Evolutionary conservation across 2,113 vertebrate species (phyloP), one percentile per base, ranked within the genome.

Genomic region (Phodopus roborovskii): DNA sequence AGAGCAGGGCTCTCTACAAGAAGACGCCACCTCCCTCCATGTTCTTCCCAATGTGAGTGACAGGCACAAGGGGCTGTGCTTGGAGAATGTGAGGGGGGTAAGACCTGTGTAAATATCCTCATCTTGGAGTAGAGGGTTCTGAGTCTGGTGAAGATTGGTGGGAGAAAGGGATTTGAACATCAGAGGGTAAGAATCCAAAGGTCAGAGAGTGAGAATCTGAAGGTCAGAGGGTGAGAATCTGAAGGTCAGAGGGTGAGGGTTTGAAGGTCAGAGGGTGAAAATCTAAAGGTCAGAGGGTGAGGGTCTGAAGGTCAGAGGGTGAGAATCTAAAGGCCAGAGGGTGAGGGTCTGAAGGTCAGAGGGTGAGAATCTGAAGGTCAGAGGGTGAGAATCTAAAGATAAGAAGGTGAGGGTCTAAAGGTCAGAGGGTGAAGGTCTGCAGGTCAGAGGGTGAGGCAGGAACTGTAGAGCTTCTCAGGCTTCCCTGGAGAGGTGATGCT

Each of bases 131-230:
- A 93, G 74, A 19, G 42, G 13, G n/a, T 28, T 78, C 58, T 75
- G 24, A 58, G 62, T 60, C 39, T 42, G n/a, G 56, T 26, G 62
- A 24, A 53, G 19, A 28, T 16, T n/a, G 36, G 9, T 28, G 5
- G 26, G 20, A 22, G 45, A 19, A 77, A 50, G 73, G 45, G 82
- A 33, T 13, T 0, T n/a, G 2, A 16, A 70, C 33, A 15, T 70
- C 66, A 70, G 66, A 68, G 30, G 30, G 30, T 33, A 33, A 16
- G 24, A n/a, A n/a, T n/a, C n/a, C n/a, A n/a, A n/a, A n/a, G n/a
- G n/a, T n/a, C n/a, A n/a, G n/a, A n/a, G n/a, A 30, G 28, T 26
- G 3, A 3, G 64, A 10, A 11, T 7, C 60, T 7, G 8, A 2
- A 62, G 20, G 60, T 62, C 60, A 62, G 60, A 62, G 22, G 62